These are phyloP conservation scores for Tipula lateralis DNA, from an alignment of 2,888 invertebrate species.

Conservation along the genomic window DNA sequence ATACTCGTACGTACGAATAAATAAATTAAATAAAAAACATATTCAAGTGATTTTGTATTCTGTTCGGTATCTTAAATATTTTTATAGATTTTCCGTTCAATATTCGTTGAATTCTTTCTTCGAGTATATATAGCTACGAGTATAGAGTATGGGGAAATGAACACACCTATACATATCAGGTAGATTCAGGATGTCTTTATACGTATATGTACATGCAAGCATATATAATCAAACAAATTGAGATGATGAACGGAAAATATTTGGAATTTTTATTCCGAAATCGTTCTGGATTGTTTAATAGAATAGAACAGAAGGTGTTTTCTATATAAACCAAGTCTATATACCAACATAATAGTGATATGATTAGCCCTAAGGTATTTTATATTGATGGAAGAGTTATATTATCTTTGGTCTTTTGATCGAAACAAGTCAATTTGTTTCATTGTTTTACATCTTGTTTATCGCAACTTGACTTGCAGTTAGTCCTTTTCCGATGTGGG, in stretches of 20 bases:
- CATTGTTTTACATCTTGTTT: no score
- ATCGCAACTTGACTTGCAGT: no score
- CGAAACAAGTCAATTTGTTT: not conserved
- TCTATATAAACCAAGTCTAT: no score
- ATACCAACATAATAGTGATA: not conserved
- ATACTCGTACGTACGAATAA: not conserved
- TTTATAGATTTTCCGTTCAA: not conserved
- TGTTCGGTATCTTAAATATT: not conserved
- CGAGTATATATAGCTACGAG: not conserved
- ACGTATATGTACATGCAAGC: not conserved
- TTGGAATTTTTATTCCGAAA: not conserved
- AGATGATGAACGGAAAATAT: not conserved
- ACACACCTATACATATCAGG: not conserved
- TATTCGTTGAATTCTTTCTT: not conserved
- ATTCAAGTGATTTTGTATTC: slow-evolving; percentile 1
- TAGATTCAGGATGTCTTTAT: not conserved
- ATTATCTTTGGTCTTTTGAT: not conserved
- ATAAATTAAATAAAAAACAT: no score
- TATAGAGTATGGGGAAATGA: not conserved
- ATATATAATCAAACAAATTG: slow-evolving; percentile 12
- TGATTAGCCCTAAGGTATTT: not conserved
- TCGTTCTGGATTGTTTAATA: not conserved
- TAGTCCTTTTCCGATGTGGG: no score
- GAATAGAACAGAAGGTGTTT: not conserved
- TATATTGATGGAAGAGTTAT: not conserved